Percentiles rank a stretch among this genome's conserved stretches.
These are phyloP conservation scores for Gracilinanus agilis DNA, from an alignment of 2,113 vertebrate genomes.

Conservation along the genomic window DNA sequence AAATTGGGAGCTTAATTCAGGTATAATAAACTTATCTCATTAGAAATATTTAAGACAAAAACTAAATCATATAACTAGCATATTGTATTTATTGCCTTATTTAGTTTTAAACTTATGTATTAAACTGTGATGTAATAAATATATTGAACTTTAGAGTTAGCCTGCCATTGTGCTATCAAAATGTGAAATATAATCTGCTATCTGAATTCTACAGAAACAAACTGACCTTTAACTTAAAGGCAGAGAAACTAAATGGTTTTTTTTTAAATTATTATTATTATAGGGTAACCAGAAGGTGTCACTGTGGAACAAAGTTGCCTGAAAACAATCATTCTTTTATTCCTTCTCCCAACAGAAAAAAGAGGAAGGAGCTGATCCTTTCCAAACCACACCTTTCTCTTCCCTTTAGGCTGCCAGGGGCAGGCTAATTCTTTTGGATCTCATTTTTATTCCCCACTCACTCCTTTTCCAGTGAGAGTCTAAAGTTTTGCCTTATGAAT, in stretches of 20 bases:
- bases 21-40: no score
- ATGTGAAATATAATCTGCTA: no score
- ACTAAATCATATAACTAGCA: no score
- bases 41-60: no score
- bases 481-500: not conserved
- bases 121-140: no score
- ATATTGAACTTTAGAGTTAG: no score
- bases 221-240: not conserved
- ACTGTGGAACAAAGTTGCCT: not conserved
- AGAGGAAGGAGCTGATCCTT: not conserved
- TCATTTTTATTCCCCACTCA: not conserved
- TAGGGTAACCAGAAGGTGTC: not conserved
- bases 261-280: not conserved
- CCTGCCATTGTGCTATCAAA: no score
- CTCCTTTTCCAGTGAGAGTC: not conserved
- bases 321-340: not conserved
- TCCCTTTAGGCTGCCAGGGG: not conserved
- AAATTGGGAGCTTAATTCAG: no score
- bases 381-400: not conserved
- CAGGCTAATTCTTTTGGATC: not conserved
- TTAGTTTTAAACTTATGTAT: no score
- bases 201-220: not conserved
- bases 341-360: not conserved
- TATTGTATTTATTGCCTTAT: no score
- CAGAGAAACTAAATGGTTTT: not conserved